Evolutionary conservation across 2,113 vertebrate genomes (phyloP).

Genomic region (Passer domesticus): DNA sequence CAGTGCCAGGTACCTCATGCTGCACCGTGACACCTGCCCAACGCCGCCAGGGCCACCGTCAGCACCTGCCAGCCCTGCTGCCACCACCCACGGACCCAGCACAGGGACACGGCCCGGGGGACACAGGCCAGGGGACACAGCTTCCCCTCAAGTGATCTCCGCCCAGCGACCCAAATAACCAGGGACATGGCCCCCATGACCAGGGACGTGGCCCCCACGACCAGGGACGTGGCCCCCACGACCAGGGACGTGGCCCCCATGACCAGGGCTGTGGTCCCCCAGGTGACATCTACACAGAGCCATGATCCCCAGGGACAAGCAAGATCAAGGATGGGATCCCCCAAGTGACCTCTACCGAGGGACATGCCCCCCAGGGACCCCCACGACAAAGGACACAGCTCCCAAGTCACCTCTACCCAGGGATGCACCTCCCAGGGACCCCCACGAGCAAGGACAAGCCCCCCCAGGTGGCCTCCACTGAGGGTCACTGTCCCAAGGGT

Average conservation of each 20-base stretch:
- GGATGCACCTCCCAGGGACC: neutral
- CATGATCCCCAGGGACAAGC: too few species aligned
- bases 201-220: neutral
- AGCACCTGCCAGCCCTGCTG: neutral
- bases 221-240: neutral
- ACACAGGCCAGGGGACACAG: neutral
- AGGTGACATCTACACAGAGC: neutral
- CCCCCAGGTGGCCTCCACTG: neutral
- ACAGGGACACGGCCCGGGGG: neutral
- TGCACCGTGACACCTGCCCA: slow-evolving; percentile 90
- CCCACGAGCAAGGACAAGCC: neutral
- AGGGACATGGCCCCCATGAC: too few species aligned
- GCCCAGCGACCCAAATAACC: fast-evolving
- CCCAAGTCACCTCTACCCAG: neutral
- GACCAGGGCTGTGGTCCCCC: neutral
- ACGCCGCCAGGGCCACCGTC: neutral
- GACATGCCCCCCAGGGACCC: neutral
- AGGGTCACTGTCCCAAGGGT: neutral
- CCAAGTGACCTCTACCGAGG: neutral
- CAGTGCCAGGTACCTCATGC: slow-evolving; percentile 91
- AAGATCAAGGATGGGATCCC: neutral
- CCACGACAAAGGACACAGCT: neutral
- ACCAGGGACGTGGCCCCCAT: too few species aligned
- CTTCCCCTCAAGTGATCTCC: neutral
- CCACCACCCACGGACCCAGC: neutral